Conservation (phyloP, 2,797 vertebrate genomes). For the Otus scops region DNA sequence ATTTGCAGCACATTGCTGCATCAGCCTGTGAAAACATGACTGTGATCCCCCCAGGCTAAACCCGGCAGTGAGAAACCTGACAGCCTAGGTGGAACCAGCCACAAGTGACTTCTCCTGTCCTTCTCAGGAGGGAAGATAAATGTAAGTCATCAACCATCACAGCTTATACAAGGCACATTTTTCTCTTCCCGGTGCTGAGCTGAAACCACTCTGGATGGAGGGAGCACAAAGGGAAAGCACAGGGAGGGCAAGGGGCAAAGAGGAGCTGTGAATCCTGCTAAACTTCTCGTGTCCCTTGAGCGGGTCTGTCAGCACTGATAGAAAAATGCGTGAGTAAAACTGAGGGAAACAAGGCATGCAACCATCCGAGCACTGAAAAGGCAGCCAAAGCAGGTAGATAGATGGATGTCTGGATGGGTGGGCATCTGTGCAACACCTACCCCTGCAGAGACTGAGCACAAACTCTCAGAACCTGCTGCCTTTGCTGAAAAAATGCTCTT, state of each 20-base stretch:
- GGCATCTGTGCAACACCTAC: background rate
- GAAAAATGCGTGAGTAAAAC: background rate
- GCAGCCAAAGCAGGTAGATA: background rate
- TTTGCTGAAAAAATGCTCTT: background rate
- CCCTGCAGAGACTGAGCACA: background rate
- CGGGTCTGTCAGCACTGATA: background rate
- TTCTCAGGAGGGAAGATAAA: slow-evolving; percentile 53
- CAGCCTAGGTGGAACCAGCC: slow-evolving; percentile 47
- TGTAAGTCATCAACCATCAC: slow-evolving; percentile 44
- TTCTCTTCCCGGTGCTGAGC: background rate
- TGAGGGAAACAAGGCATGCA: background rate
- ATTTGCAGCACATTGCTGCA: background rate
- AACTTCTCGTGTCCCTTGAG: background rate
- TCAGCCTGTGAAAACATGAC: background rate
- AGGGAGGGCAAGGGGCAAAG: background rate
- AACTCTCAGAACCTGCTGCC: too few relatives aligned
- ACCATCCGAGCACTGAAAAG: fast-evolving
- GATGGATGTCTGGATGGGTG: background rate
- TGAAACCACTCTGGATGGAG: background rate
- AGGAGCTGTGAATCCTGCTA: background rate
- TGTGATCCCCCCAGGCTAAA: background rate
- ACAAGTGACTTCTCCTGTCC: slow-evolving; percentile 10
- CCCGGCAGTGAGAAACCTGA: background rate
- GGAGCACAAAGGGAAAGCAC: background rate
- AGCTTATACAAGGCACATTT: background rate